Base-by-base conservation (phyloP, 2,888 invertebrate species). In the Bedellia somnulentella region DNA sequence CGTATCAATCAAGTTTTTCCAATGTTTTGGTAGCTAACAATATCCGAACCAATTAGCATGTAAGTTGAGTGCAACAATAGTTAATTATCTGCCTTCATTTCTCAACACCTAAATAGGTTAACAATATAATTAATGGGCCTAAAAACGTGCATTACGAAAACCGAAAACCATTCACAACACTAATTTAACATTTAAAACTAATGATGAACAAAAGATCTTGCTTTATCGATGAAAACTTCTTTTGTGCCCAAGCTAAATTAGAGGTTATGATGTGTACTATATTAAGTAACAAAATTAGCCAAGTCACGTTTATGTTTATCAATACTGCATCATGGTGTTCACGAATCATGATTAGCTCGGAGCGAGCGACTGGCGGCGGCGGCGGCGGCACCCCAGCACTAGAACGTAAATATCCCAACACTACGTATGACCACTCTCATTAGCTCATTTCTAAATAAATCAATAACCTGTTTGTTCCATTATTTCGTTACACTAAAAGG, bases 261-360 rank as follows among this genome's bases (percentile, higher is more conserved):
- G 49, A 48, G 53, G 53, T 52, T n/a, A n/a, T n/a, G n/a, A n/a
- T 51, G 49, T 47, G 49, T 48, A 49, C 53, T 49, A 47, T 49
- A 45, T 61, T 60, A 57, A 54, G 57, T 55, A 61, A 66, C 52
- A 42, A 46, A 52, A 52, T 66, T 59, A 55, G 55, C 52, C 52
- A 57, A 62, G 62, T 68, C 68, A 70, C 67, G 70, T 54, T 60
- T 49, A 48, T 43, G 42, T 55, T 43, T 61, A 63, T 63, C 61
- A 47, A 48, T 49, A 47, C 47, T 36, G 45, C 56, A 61, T 63
- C 56, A n/a, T n/a, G n/a, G n/a, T n/a, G n/a, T n/a, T n/a, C n/a
- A n/a, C 45, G 49, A 51, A 51, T 45, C 46, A 44, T 36, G 33
- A 35, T 32, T 27, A 29, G 35, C 35, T 34, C 23, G 30, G 29